Evolutionary conservation across 2,888 invertebrate species (phyloP).

Genomic region (Scaptomyza flava): DNA sequence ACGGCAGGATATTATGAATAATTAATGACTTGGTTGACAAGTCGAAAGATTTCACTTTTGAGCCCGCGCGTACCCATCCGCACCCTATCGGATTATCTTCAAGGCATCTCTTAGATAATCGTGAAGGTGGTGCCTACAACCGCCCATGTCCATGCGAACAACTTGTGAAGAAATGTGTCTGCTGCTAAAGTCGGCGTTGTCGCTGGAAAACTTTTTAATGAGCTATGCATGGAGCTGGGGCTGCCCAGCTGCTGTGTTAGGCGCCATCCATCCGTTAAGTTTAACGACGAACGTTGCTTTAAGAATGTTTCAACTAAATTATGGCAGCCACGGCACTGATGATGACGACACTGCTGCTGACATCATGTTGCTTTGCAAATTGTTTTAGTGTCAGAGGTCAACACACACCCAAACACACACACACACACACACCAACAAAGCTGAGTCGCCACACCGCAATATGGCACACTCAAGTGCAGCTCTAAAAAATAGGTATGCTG

Average conservation of each 20-base stretch:
- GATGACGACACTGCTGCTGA: slow-evolving; percentile 65
- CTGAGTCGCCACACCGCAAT: slow-evolving; percentile 52
- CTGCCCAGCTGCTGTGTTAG: slow-evolving; percentile 3
- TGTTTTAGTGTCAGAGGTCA: slow-evolving; percentile 79
- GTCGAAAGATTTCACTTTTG: slow-evolving; percentile 63
- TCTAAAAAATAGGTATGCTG: slow-evolving; percentile 61
- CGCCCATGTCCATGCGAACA: slow-evolving; percentile 48
- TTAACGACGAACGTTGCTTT: slow-evolving; percentile 68
- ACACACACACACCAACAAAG: slow-evolving; percentile 10
- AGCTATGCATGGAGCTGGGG: slow-evolving; percentile 55
- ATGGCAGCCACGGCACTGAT: slow-evolving; percentile 51
- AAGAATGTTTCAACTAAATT: slow-evolving; percentile 79
- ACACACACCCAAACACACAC: slow-evolving; percentile 1
- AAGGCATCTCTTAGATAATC: slow-evolving; percentile 71
- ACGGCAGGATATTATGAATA: slow-evolving; percentile 69
- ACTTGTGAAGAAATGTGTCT: slow-evolving; percentile 69
- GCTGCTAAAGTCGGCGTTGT: slow-evolving; percentile 50
- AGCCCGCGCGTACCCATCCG: slow-evolving; percentile 26
- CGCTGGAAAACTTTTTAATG: slow-evolving; percentile 74
- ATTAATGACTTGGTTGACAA: slow-evolving; percentile 66
- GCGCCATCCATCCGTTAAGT: slow-evolving; percentile 32
- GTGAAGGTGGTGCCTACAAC: slow-evolving; percentile 57
- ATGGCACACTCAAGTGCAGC: slow-evolving; percentile 72
- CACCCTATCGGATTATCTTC: slow-evolving; percentile 57
- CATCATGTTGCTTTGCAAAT: slow-evolving; percentile 76